Percentiles rank a stretch among this genome's conserved stretches.
phyloP scores from a whole-genome alignment of 2,797 vertebrate species.

The Enteromius afrohamiltoni region DNA sequence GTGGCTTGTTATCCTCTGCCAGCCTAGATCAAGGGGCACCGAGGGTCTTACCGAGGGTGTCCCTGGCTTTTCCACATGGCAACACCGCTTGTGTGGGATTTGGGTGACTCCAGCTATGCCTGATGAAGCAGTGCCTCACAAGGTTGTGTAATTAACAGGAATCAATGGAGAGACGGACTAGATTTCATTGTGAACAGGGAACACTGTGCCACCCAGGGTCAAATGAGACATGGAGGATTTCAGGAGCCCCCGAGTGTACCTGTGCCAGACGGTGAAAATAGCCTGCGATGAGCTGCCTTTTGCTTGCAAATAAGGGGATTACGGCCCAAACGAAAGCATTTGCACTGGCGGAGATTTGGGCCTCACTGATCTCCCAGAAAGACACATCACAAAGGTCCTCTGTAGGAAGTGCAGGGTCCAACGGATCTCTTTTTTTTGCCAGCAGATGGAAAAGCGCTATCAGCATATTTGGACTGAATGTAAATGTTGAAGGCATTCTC shows the following conservation, averaged over 20 bases:
- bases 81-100: constrained; percentile 66
- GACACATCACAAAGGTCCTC: constrained; percentile 55
- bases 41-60: constrained; percentile 62
- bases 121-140: constrained; percentile 46
- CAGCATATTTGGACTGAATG: constrained; percentile 47
- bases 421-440: constrained; percentile 40
- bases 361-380: constrained; percentile 65
- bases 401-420: constrained; percentile 47
- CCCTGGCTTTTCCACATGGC: constrained; percentile 68
- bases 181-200: constrained; percentile 55
- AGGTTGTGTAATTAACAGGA: constrained; percentile 65
- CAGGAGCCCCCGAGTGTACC: constrained; percentile 44
- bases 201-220: constrained; percentile 60
- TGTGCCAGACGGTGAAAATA: constrained; percentile 42
- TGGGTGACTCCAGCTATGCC: constrained; percentile 59
- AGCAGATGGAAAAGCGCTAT: constrained; percentile 49
- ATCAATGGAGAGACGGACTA: constrained; percentile 58
- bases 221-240: constrained; percentile 58
- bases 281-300: constrained; percentile 71
- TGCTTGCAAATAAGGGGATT: constrained; percentile 81
- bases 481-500: constrained; percentile 22
- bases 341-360: constrained; percentile 69
- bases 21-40: constrained; percentile 56
- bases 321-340: constrained; percentile 73
- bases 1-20: constrained; percentile 59